A percentile compares a stretch with the other conserved stretches of the same genome.
Conservation (phyloP, 2,797 vertebrate genomes). For the Pipistrellus pygmaeus region DNA sequence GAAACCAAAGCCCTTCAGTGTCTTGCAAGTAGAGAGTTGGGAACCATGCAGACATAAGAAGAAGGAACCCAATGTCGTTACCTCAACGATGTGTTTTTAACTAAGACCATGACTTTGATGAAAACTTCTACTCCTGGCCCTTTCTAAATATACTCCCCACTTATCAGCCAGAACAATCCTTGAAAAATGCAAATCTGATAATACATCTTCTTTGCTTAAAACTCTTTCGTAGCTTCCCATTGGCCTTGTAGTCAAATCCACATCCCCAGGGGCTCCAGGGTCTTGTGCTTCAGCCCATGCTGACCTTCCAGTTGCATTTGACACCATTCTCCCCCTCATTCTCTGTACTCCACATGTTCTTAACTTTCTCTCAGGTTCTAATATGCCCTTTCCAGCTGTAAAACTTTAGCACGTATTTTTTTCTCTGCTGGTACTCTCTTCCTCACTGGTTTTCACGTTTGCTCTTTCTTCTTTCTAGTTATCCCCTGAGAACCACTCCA, state of each 20-base stretch:
- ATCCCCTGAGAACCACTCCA: neutral
- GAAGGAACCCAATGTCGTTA: neutral
- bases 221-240: neutral
- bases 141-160: neutral
- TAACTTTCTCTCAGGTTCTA: neutral
- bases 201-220: neutral
- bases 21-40: neutral
- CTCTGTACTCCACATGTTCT: neutral
- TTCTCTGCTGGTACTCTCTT: neutral
- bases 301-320: neutral
- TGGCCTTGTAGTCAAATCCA: neutral
- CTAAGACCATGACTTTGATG: neutral
- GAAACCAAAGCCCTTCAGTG: neutral
- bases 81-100: neutral
- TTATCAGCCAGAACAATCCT: neutral
- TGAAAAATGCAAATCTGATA: neutral
- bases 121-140: neutral
- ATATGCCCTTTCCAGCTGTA: neutral
- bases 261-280: too few relatives aligned
- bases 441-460: neutral
- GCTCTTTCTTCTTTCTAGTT: neutral
- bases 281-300: neutral
- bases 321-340: neutral
- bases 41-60: neutral
- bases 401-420: neutral